Base-by-base conservation (phyloP, 2,888 invertebrate genomes). In the Drosophila emarginata region DNA sequence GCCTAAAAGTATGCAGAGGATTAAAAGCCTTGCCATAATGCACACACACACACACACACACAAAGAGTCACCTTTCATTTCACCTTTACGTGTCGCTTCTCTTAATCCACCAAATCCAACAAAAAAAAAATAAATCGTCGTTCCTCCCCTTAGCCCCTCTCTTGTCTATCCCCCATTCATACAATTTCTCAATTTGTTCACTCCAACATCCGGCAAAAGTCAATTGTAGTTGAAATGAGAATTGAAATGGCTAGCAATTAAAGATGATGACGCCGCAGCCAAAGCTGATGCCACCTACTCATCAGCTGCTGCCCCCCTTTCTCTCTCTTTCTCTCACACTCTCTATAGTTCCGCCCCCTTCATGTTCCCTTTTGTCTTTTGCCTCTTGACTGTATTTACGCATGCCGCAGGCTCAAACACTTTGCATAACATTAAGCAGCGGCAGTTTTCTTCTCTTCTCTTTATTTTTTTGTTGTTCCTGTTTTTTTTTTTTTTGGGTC, bases 341-440 rank as follows among this genome's bases (percentile, higher is more conserved):
- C 28, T n/a, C 56, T 63, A 62, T 62, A n/a, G n/a, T n/a, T n/a
- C n/a, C n/a, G 66, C 54, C 28, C 64, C 45, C 28, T 14, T 64
- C 67, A 2, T 67, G 50, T 56, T 14, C 63, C 66, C 32, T 63
- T 56, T 51, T 54, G 65, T 61, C 68, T 45, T 45, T 45, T 45
- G 45, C 45, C 45, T 45, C 45, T 45, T 45, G 45, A 45, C 45
- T 45, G 32, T 66, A 61, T 54, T 72, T 61, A 63, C 65, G 66
- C 72, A 58, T 23, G 75, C 84, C 85, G 74, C 79, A 81, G 84
- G 81, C 84, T 73, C 78, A 78, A 86, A 81, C 87, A 83, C 85
- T 87, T 87, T 87, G 88, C 85, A 87, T 87, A 78, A 76, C 77
- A 88, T 88, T 87, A 88, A 83, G 75, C 80, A 64, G 72, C 72